phyloP scores from a whole-genome alignment of 2,113 vertebrate species.

The Phrynocephalus versicolor region DNA sequence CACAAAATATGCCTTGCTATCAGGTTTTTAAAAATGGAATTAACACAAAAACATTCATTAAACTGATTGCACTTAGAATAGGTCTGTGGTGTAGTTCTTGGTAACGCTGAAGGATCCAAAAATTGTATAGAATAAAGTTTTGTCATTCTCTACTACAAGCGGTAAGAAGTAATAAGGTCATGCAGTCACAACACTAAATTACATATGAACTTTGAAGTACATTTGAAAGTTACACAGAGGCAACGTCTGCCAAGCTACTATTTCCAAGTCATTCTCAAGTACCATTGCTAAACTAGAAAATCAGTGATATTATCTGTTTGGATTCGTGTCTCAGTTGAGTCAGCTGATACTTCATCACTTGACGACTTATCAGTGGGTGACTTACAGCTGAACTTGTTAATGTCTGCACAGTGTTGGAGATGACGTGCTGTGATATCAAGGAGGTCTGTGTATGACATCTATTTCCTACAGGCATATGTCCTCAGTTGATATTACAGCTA shows the following conservation, averaged over 20 bases:
- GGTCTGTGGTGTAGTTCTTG: constrained; percentile 16
- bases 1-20: constrained; percentile 9
- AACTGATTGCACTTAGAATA: constrained; percentile 28
- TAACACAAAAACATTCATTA: constrained; percentile 16
- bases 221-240: not conserved
- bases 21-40: constrained; percentile 10
- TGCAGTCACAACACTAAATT: not conserved
- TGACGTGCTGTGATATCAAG: not conserved
- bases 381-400: not conserved
- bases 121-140: constrained; percentile 38
- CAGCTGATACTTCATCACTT: not conserved
- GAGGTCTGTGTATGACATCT: not conserved
- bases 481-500: not conserved
- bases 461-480: not conserved
- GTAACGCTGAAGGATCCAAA: constrained; percentile 48
- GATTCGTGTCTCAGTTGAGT: not conserved
- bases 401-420: not conserved
- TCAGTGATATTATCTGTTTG: not conserved
- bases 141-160: constrained; percentile 27
- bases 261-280: not conserved
- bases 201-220: not conserved
- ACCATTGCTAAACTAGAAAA: not conserved
- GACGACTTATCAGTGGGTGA: not conserved
- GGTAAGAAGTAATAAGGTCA: constrained; percentile 38
- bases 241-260: not conserved